A percentile compares a stretch with the other conserved stretches of the same genome.
phyloP scores from a whole-genome alignment of 2,797 vertebrate species.

The Coluber constrictor region DNA sequence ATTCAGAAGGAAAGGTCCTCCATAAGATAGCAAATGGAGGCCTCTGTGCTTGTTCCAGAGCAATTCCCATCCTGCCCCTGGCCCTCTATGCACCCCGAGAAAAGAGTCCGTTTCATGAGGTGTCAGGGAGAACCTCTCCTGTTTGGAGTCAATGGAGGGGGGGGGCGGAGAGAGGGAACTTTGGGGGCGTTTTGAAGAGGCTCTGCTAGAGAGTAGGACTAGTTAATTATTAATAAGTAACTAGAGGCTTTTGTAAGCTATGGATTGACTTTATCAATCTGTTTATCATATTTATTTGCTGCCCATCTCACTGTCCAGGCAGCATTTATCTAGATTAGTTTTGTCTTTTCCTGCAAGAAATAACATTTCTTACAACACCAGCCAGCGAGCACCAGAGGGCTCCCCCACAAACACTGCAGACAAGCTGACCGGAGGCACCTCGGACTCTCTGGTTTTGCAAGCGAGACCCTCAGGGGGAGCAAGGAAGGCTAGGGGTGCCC shows the following conservation, averaged over 20 bases:
- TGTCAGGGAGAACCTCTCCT: background rate
- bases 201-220: background rate
- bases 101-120: background rate
- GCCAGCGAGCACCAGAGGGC: too few relatives aligned
- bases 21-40: background rate
- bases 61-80: too few relatives aligned
- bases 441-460: too few relatives aligned
- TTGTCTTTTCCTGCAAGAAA: background rate
- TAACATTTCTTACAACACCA: too few relatives aligned
- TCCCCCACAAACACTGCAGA: too few relatives aligned
- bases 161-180: too few relatives aligned
- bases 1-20: background rate
- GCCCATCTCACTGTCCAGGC: too few relatives aligned
- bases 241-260: background rate
- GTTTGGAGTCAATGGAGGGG: background rate
- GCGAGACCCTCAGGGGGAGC: too few relatives aligned
- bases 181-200: background rate
- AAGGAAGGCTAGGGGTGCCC: too few relatives aligned
- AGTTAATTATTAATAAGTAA: background rate
- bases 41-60: background rate
- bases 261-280: background rate
- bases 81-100: background rate
- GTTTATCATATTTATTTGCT: background rate
- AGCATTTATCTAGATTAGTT: background rate
- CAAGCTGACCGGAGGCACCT: too few relatives aligned